Percentiles rank a stretch among this genome's conserved stretches.
Conservation (phyloP, 2,797 vertebrate species). For the Gadopsis marmoratus region DNA sequence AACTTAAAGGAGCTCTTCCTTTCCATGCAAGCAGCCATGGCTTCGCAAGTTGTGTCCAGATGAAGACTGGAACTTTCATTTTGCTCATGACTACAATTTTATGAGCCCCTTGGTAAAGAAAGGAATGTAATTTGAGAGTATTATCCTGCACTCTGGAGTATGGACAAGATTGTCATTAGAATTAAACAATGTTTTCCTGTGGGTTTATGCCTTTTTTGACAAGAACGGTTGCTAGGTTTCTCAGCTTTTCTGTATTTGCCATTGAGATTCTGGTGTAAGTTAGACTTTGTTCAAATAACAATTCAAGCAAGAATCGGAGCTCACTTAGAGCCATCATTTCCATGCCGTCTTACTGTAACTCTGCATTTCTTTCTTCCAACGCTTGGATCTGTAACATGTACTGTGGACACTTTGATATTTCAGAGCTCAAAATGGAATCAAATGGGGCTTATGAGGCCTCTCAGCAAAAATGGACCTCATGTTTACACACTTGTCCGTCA, state of each 20-base stretch:
- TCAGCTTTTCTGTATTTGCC: slow-evolving; percentile 5
- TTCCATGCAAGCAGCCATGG: slow-evolving; percentile 38
- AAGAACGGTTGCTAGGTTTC: neutral
- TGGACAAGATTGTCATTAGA: neutral
- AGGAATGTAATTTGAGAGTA: slow-evolving; percentile 7
- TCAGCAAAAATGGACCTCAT: slow-evolving; percentile 79
- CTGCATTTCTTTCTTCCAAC: slow-evolving; percentile 13
- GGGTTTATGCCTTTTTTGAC: neutral
- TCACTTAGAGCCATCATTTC: slow-evolving; percentile 25
- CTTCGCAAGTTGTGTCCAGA: slow-evolving; percentile 58
- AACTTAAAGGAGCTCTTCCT: slow-evolving; percentile 59
- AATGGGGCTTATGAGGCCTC: slow-evolving; percentile 76
- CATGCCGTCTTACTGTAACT: slow-evolving; percentile 16
- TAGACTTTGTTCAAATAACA: neutral
- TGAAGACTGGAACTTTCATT: slow-evolving; percentile 42
- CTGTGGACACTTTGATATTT: slow-evolving; percentile 62
- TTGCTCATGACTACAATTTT: slow-evolving; percentile 24
- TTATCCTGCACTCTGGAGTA: neutral
- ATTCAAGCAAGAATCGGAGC: neutral
- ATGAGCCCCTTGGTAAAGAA: slow-evolving; percentile 5
- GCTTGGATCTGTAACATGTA: slow-evolving; percentile 36
- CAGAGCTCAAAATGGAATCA: slow-evolving; percentile 72
- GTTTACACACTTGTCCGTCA: slow-evolving; percentile 89
- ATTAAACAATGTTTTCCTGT: neutral
- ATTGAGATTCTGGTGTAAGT: neutral